phyloP scores from a whole-genome alignment of 2,888 invertebrate species.

The Chrysolina haemoptera region DNA sequence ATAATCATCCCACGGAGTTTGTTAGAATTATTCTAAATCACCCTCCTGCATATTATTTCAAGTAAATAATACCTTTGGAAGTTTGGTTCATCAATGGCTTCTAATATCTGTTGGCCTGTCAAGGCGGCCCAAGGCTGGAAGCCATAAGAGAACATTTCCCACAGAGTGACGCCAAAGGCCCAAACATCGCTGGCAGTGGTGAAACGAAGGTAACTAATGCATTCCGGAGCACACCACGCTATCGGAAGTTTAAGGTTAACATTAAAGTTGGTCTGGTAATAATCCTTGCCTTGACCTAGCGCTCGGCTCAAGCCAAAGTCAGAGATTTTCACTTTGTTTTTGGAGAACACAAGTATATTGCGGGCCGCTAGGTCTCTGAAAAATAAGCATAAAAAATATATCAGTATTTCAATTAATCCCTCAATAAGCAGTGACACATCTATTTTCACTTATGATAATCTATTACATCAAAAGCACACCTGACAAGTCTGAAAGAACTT shows the following conservation, averaged over 20 bases:
- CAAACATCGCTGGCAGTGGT: conserved; percentile 98
- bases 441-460: too few species aligned
- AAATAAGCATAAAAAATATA: conserved; percentile 46
- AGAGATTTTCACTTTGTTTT: conserved; percentile 97
- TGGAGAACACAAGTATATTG: conserved; percentile 97
- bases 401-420: too few species aligned
- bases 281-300: conserved; percentile 97
- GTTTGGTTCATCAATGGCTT: conserved; percentile 95
- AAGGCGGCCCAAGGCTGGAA: conserved; percentile 98
- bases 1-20: too few species aligned
- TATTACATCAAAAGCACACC: too few species aligned
- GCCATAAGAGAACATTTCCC: conserved; percentile 99
- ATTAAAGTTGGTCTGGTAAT: conserved; percentile 98
- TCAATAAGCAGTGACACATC: too few species aligned
- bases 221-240: conserved; percentile 99
- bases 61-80: conserved; percentile 76
- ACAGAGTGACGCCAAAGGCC: conserved; percentile 95
- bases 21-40: too few species aligned
- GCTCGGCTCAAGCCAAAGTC: conserved; percentile 97
- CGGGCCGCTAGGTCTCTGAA: conserved; percentile 95
- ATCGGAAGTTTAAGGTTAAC: conserved; percentile 97
- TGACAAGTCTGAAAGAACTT: too few species aligned
- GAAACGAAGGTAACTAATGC: conserved; percentile 95
- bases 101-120: conserved; percentile 90
- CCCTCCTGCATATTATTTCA: neutral